Evolutionary conservation across 1,140 invertebrate genomes (phyloP).

Genomic region (Trichonephila clavata): DNA sequence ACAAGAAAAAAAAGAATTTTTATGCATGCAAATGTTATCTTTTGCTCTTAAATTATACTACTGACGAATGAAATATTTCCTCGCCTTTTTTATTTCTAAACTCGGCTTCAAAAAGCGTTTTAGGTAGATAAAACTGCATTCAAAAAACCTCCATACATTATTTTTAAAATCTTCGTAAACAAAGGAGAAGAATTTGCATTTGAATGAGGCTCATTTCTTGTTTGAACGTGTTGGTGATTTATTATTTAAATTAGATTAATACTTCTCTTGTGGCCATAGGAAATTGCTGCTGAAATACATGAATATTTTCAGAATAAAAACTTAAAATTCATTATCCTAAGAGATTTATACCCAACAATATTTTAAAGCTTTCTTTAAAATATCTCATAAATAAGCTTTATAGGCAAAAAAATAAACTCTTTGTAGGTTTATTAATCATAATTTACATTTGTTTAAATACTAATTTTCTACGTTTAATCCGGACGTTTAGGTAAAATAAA

Average conservation of each 20-base stretch:
- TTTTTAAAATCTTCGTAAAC: slow-evolving; percentile 32
- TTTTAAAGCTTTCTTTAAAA: slow-evolving; percentile 17
- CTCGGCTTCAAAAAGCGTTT: not conserved
- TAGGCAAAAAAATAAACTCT: not conserved
- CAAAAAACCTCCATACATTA: slow-evolving; percentile 16
- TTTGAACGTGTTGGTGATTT: slow-evolving; percentile 60
- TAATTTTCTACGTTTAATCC: slow-evolving; percentile 1
- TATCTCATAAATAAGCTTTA: slow-evolving; percentile 6
- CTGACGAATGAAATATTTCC: slow-evolving; percentile 40
- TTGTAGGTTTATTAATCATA: slow-evolving; percentile 6
- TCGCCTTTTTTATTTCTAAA: not conserved
- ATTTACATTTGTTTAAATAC: slow-evolving; percentile 23
- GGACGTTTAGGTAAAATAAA: not conserved
- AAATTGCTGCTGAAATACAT: slow-evolving; percentile 46
- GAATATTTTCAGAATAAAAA: slow-evolving; percentile 41
- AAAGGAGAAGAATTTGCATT: slow-evolving; percentile 58
- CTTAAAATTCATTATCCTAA: not conserved
- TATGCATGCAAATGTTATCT: not conserved
- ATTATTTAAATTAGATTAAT: slow-evolving; percentile 69
- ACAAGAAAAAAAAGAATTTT: not conserved
- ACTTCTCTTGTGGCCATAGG: slow-evolving; percentile 34
- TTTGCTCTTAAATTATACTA: slow-evolving; percentile 29
- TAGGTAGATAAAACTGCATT: slow-evolving; percentile 54
- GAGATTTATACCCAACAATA: slow-evolving; percentile 4
- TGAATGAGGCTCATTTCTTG: slow-evolving; percentile 44